Evolutionary conservation across 2,797 vertebrate species (phyloP).

Genomic region (Lagodon rhomboides): DNA sequence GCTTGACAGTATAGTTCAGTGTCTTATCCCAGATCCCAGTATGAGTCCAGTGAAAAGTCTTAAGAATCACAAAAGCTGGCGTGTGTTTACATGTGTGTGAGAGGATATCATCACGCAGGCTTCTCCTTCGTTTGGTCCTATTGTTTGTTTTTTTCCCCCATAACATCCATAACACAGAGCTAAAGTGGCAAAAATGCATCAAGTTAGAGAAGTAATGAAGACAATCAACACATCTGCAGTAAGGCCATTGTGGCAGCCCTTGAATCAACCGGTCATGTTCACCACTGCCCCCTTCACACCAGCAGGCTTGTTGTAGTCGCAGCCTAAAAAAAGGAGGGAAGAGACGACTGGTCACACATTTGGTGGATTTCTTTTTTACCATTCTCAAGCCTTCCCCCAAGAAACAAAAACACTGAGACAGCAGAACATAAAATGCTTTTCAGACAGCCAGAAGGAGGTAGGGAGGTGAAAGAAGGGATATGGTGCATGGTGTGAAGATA

Average conservation of each 20-base stretch:
- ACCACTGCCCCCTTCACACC: slow-evolving; percentile 31
- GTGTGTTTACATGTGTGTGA: neutral
- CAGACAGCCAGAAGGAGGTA: slow-evolving; percentile 27
- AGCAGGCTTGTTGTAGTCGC: slow-evolving; percentile 48
- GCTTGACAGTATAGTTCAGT: neutral
- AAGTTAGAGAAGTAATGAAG: slow-evolving; percentile 42
- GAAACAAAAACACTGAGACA: neutral
- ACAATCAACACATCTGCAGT: slow-evolving; percentile 37
- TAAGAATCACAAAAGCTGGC: slow-evolving; percentile 7
- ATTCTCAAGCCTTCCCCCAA: neutral
- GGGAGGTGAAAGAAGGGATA: slow-evolving; percentile 41
- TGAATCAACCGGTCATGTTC: slow-evolving; percentile 61
- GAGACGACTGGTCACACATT: neutral
- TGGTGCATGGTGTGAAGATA: slow-evolving; percentile 65
- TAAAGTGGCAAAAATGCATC: slow-evolving; percentile 51
- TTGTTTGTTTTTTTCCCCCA: slow-evolving; percentile 34
- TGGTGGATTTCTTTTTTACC: neutral
- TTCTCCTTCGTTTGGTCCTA: slow-evolving; percentile 40
- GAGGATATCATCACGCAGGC: slow-evolving; percentile 3
- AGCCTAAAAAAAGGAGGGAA: slow-evolving; percentile 48
- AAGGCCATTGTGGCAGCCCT: slow-evolving; percentile 38
- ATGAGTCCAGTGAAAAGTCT: slow-evolving; percentile 8
- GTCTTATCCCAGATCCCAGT: slow-evolving; percentile 21
- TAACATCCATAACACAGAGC: slow-evolving; percentile 50
- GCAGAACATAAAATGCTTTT: slow-evolving; percentile 29